A percentile compares a stretch with the other conserved stretches of the same genome.
These are phyloP conservation scores for Lycia hirtaria DNA, from an alignment of 2,888 invertebrate genomes.

Conservation along the genomic window DNA sequence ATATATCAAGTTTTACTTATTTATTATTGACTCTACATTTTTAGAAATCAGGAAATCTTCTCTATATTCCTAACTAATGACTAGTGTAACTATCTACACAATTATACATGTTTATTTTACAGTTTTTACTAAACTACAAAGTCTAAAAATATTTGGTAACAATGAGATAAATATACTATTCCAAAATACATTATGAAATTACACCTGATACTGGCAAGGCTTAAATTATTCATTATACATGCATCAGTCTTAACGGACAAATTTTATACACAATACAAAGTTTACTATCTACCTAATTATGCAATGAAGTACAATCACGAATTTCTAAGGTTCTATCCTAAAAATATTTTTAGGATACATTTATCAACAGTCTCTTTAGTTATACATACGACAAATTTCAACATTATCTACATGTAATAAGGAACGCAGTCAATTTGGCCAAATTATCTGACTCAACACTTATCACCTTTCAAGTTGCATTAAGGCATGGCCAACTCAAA, in stretches of 20 bases:
- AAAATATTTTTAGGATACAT: constrained; percentile 57
- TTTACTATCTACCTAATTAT: constrained; percentile 40
- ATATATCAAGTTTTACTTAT: background rate
- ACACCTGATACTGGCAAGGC: constrained; percentile 75
- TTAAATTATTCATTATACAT: constrained; percentile 60
- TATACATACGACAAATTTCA: constrained; percentile 52
- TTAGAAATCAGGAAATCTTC: constrained; percentile 50
- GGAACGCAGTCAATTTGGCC: constrained; percentile 69
- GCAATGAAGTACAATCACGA: constrained; percentile 60
- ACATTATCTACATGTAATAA: constrained; percentile 51
- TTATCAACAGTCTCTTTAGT: constrained; percentile 70
- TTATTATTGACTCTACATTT: constrained; percentile 24
- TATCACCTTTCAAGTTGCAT: constrained; percentile 69
- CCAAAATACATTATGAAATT: constrained; percentile 74
- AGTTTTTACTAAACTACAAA: constrained; percentile 55
- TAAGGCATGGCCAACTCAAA: constrained; percentile 76
- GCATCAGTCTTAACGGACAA: constrained; percentile 76
- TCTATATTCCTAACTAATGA: constrained; percentile 78
- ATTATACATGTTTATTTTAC: constrained; percentile 60
- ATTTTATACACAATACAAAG: constrained; percentile 45
- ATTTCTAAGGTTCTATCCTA: no score
- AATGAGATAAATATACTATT: constrained; percentile 82
- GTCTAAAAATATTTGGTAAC: constrained; percentile 83
- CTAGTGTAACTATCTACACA: constrained; percentile 81
- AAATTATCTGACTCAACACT: constrained; percentile 61